phyloP scores from a whole-genome alignment of 2,797 vertebrate genomes.

The Lerista edwardsae region DNA sequence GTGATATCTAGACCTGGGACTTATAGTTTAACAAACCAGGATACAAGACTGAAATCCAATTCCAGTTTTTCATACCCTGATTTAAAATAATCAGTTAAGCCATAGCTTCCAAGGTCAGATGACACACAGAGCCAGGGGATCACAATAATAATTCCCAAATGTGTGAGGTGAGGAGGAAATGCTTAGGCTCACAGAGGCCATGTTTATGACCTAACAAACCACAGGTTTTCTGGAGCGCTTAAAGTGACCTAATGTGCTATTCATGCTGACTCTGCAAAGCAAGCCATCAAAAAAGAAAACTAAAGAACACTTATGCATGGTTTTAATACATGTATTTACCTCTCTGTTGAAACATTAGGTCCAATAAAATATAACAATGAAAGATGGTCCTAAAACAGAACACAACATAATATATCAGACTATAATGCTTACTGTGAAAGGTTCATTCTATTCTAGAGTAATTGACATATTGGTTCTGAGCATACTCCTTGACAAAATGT shows the following conservation, averaged over 20 bases:
- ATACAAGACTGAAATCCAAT: too few species aligned
- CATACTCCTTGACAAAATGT: not conserved
- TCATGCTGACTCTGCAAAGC: not conserved
- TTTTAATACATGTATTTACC: constrained; percentile 75
- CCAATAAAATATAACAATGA: constrained; percentile 87
- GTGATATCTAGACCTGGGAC: too few species aligned
- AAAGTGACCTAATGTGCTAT: not conserved
- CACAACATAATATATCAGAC: constrained; percentile 47
- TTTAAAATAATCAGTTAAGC: too few species aligned
- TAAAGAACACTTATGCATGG: not conserved
- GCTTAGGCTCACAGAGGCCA: too few species aligned
- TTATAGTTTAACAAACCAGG: too few species aligned
- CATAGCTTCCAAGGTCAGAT: too few species aligned
- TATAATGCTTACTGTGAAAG: constrained; percentile 27
- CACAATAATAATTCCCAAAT: too few species aligned
- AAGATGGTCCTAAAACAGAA: constrained; percentile 91
- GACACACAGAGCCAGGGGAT: too few species aligned
- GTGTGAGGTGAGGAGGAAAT: too few species aligned
- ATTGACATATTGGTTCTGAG: not conserved
- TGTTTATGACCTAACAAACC: not conserved
- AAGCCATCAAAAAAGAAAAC: constrained; percentile 6
- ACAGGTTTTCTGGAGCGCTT: not conserved
- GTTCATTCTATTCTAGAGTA: not conserved
- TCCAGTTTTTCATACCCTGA: too few species aligned
- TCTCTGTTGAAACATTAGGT: constrained; percentile 87